Base-by-base conservation (phyloP, 1,140 invertebrate species). In the Eupeodes corollae region DNA sequence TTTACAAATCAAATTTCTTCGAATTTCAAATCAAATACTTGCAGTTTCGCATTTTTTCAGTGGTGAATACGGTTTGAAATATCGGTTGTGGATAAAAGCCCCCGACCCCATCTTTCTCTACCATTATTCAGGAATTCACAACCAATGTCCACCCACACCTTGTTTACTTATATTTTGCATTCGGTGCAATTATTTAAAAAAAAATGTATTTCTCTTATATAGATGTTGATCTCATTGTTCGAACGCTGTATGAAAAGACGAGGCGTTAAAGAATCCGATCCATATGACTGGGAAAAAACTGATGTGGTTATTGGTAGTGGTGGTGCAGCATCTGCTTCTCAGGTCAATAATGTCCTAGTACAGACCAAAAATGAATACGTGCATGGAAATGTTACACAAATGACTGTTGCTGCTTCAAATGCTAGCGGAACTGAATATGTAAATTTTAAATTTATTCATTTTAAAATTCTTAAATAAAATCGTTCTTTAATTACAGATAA, bases 211-310 rank as follows among this genome's bases (percentile, higher is more conserved):
- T 48, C 30, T 11, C 12, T 33, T 55, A 61, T 67, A 9, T 49
- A 79, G 70, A 90, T 91, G 86, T 70, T 92, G 46, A 78, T 79
- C 30, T 79, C 83, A 18, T 71, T 97, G 18, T 89, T 98, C 65
- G 91, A 96, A 67, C 74, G 91, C 19, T 96, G 92, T 69, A 95
- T 97, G 83, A 91, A 92, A 64, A 75, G 93, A 1, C 78, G 93
- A 37, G 89, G 89, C 13, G 88, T 98, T 13, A 86, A 89, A 54
- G 79, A 88, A 47, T 73, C 77, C 1, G 94, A 98, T 74, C 88
- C 89, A 1, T 98, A 86, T 65, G 94, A 98, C 68, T 98, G 94
- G 93, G 94, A 98, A 74, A 87, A 89, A 70, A 72, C 78, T 16
- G 73, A 67, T 33, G 47, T 54, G 11, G 43, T 54, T n/a, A n/a